Conservation (phyloP, 2,797 vertebrate species). For the Ctenochaetus hawaiiensis region DNA sequence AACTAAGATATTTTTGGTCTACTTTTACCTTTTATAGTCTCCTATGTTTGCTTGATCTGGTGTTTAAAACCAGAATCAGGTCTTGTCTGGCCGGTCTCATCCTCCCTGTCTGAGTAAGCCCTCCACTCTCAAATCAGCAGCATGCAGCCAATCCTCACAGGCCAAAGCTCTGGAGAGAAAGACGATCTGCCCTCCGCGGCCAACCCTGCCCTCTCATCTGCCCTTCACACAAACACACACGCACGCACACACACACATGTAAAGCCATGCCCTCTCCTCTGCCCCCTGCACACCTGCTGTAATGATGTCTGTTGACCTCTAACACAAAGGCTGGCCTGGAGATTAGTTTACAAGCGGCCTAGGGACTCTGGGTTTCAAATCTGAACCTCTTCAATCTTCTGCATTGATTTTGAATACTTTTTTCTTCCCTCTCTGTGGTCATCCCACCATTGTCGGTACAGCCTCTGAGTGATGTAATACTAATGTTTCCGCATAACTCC, state of each 20-base stretch:
- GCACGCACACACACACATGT: conserved; percentile 48
- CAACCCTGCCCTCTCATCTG: conserved; percentile 78
- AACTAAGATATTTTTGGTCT: background rate
- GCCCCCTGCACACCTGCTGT: conserved; percentile 77
- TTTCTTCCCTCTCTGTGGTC: conserved; percentile 32
- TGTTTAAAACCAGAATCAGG: conserved; percentile 44
- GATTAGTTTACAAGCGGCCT: conserved; percentile 84
- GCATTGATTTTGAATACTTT: conserved; percentile 71
- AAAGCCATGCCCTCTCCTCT: conserved; percentile 70
- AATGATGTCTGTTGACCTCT: conserved; percentile 87
- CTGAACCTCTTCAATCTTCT: conserved; percentile 67
- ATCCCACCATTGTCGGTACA: conserved; percentile 36
- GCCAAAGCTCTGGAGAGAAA: conserved; percentile 82
- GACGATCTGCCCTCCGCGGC: conserved; percentile 81
- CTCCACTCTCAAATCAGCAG: conserved; percentile 41
- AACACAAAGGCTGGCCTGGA: conserved; percentile 79
- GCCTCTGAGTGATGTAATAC: conserved; percentile 1
- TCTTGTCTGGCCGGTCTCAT: conserved; percentile 31
- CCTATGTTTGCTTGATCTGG: conserved; percentile 19
- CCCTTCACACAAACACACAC: conserved; percentile 77
- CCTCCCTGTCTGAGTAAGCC: conserved; percentile 47
- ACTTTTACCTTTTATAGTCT: background rate
- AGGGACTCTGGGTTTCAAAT: conserved; percentile 74
- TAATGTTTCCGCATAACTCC: conserved; percentile 2
- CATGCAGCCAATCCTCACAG: conserved; percentile 63